Base-by-base conservation (phyloP, 2,888 invertebrate species). In the Himalopsyche tibetana region DNA sequence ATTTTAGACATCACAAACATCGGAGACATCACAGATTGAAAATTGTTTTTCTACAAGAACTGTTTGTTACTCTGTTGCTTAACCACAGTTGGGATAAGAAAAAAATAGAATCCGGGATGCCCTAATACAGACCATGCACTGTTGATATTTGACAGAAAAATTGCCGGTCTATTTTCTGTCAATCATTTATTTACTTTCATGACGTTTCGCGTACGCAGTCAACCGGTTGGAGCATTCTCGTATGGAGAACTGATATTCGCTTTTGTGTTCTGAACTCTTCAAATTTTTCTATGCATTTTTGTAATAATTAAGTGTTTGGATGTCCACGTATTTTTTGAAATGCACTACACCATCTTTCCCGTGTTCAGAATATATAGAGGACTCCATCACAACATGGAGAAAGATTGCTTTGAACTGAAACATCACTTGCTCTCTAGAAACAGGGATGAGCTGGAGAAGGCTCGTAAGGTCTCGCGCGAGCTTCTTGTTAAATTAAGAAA, bases 381-480 rank as follows among this genome's bases (percentile, higher is more conserved):
- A 28, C 88, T 88, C 82, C 88, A 88, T 81, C 88, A 88, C 51
- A 28, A 28, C 2, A 80, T 88, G 17, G 88, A 88, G 81, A 88
- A 88, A 86, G 40, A 19, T n/a, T 82, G 45, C 40, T 87, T 82
- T 38, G 45, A 85, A 15, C 5, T 88, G 17, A 85, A 74, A 69
- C 17, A 40, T 1, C 19, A n/a, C 51, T 12, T 82, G 19, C 6
- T 19, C 63, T 63, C 63, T 19, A 63, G 28, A 63, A n/a, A 9
- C 9, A 19, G 63, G n/a, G n/a, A n/a, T n/a, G n/a, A n/a, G n/a
- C 28, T 28, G 28, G 28, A 28, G 28, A 28, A 2, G 28, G 28
- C 28, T 28, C 28, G 28, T 28, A 28, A 28, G 28, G 28, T 28
- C 28, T 28, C 28, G 28, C 28, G 28, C 28, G 28, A 28, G 28